Percentiles rank a stretch among this genome's conserved stretches.
phyloP scores from a whole-genome alignment of 2,888 invertebrate genomes.

The Biston stratarius region DNA sequence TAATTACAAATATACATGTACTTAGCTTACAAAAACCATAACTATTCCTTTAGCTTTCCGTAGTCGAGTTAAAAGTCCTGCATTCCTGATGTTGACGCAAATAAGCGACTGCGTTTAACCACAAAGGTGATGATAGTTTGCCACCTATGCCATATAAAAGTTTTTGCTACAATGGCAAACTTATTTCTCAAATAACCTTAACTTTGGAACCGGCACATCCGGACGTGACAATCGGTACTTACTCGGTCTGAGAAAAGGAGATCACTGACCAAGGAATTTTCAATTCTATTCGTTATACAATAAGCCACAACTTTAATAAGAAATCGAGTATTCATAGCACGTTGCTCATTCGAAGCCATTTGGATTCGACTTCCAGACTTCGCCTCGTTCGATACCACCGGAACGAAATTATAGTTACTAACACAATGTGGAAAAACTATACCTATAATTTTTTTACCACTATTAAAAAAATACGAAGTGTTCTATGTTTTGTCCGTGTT shows the following conservation, averaged over 20 bases:
- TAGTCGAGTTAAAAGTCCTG: too few relatives aligned
- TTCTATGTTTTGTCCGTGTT: background rate
- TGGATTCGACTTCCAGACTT: constrained; percentile 1
- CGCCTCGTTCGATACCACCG: background rate
- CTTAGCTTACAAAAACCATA: too few relatives aligned
- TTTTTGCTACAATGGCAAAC: background rate
- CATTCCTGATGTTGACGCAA: too few relatives aligned
- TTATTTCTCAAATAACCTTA: constrained; percentile 1
- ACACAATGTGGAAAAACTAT: background rate
- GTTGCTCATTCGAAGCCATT: background rate
- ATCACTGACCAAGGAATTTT: background rate
- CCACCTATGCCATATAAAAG: too few relatives aligned
- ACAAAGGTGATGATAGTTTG: too few relatives aligned
- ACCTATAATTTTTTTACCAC: background rate
- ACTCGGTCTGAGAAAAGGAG: background rate
- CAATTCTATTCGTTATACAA: constrained; percentile 4
- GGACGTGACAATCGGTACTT: background rate
- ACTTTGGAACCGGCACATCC: background rate
- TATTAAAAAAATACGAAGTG: background rate
- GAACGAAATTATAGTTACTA: constrained; percentile 17
- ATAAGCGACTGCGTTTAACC: too few relatives aligned
- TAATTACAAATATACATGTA: too few relatives aligned
- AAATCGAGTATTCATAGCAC: background rate
- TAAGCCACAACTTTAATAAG: background rate
- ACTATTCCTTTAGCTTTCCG: too few relatives aligned